Base-by-base conservation (phyloP, 2,797 vertebrate species). In the Ctenochaetus hawaiiensis region DNA sequence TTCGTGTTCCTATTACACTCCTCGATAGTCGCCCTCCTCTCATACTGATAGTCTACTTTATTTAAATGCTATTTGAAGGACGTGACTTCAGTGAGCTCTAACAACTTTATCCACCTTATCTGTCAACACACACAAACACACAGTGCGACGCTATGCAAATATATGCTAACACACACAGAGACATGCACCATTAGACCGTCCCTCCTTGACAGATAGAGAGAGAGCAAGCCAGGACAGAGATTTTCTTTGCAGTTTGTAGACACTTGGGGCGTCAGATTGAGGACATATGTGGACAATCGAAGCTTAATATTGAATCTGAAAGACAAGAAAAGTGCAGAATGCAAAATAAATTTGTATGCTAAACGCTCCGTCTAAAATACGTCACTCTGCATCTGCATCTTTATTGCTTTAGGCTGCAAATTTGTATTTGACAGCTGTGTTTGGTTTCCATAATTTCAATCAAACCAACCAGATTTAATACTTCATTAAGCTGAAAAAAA, bases 61-160 rank as follows among this genome's bases (percentile, higher is more conserved):
- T 59, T 52, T 44, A 47, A 84, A 89, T 84, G 87, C 77, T 82
- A 78, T 86, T 78, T 93, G 83, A 92, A 94, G 84, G 86, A 87
- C 89, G 66, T 30, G 13, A 45, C 67, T 81, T 78, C 80, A 72
- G 39, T 72, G 3, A 58, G 71, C 74, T 49, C 83, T 52, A 67
- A 73, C 77, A 89, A 84, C 80, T 83, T 80, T 30, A 30, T 30
- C 80, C 77, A 67, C 82, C 77, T 76, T 68, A 41, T 67, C 72
- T 63, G 77, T 85, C 79, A 65, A 53, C 56, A 52, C 61, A 51
- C 49, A 17, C 0, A 2, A 43, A 54, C 47, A 54, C 68, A 48
- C 58, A 10, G 26, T 5, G 23, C 62, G 20, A 59, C 16, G 16
- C 8, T 70, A 88, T 87, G 87, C 79, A 87, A 87, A 92, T 84